Base-by-base conservation (phyloP, 2,113 vertebrate species). In the Oryzias celebensis region DNA sequence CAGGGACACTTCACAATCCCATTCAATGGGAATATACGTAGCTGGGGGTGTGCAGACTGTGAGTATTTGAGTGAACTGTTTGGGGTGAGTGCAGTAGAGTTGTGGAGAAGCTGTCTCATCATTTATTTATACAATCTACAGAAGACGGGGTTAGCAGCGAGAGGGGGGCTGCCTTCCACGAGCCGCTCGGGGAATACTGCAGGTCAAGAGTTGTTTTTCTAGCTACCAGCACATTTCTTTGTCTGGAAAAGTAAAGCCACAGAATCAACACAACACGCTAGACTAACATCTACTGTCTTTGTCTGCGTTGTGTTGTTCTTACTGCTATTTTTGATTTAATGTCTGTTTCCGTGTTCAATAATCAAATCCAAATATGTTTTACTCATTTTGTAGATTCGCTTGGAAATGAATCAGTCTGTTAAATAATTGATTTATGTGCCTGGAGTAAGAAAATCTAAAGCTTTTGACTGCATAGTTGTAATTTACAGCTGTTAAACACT, bases 71-170 rank as follows among this genome's bases (percentile, higher is more conserved):
- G 67, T 22, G 64, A 26, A 68, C 58, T 74, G 71, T 75, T 82
- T 71, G 28, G 74, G 80, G 70, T 65, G 55, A 81, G 82, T 77
- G 58, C 53, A 62, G 76, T 71, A 17, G 59, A 58, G 72, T 83
- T 85, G 50, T 71, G 65, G 84, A 81, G 78, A 79, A 77, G 83
- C 81, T 78, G 54, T 59, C 68, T 87, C 85, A 89, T 91, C 66
- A 89, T 84, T 89, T 91, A 90, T 91, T 90, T 75, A 90, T 90
- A 79, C 68, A 71, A 77, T 85, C 85, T 87, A 87, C 83, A 82
- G 83, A 88, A 79, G 84, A 86, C 43, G 83, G 78, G 77, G 82
- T 85, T 82, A 75, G 78, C 42, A 13, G 44, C 54, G 65, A 42
- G 68, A 42, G 62, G 68, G 77, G 66, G 63, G 58, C 65, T 68